phyloP scores from a whole-genome alignment of 2,888 invertebrate genomes.

The Vannuccia rotundouncinata region DNA sequence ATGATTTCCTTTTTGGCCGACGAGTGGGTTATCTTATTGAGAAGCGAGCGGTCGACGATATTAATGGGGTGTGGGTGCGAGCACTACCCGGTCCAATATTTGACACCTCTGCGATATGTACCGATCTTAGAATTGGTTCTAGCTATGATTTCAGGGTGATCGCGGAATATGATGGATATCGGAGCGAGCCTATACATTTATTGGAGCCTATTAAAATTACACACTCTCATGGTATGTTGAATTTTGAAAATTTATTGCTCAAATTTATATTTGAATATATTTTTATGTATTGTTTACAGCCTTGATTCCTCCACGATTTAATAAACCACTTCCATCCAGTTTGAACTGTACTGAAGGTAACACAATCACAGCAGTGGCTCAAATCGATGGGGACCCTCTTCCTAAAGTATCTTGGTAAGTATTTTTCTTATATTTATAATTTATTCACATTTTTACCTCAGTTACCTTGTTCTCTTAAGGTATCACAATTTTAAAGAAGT shows the following conservation, averaged over 20 bases:
- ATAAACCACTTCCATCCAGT: background rate
- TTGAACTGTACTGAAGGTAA: background rate
- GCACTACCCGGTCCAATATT: background rate
- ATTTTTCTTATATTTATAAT: background rate
- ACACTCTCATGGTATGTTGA: background rate
- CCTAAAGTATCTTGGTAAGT: background rate
- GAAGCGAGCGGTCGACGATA: background rate
- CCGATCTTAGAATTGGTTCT: background rate
- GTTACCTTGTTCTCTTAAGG: background rate
- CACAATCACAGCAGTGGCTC: background rate
- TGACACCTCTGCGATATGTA: background rate
- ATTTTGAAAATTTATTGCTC: no score
- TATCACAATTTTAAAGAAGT: conserved; percentile 2
- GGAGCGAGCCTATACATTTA: background rate
- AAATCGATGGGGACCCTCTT: background rate
- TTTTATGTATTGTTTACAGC: no score
- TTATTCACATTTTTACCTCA: background rate
- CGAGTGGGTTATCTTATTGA: conserved; percentile 4
- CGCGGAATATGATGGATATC: background rate
- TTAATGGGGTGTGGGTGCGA: background rate
- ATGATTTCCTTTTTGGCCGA: background rate
- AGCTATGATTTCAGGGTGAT: background rate
- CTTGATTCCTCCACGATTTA: background rate
- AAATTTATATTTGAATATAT: no score
- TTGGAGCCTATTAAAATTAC: background rate